Evolutionary conservation across 2,113 vertebrate species (phyloP).

Genomic region (Camelus dromedarius): DNA sequence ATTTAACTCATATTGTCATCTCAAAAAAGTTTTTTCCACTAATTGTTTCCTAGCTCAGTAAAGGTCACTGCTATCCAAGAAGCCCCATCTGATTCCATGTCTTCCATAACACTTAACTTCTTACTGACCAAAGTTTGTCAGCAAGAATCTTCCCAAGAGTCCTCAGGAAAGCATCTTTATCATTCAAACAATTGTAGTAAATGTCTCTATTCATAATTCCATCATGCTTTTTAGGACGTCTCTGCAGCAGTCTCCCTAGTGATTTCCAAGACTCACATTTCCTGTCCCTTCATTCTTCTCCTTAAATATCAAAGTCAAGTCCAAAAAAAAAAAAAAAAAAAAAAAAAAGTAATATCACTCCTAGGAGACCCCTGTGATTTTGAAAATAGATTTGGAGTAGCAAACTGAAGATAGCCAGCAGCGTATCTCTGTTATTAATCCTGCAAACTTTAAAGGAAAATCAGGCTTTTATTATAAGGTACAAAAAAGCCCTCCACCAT

Average conservation of each 20-base stretch:
- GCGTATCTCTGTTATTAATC: neutral
- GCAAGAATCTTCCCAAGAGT: neutral
- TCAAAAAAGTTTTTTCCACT: neutral
- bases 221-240: neutral
- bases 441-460: neutral
- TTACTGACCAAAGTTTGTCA: neutral
- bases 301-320: neutral
- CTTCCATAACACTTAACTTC: neutral
- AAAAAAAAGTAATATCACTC: neutral
- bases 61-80: neutral
- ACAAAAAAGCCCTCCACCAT: neutral
- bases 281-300: neutral
- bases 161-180: neutral
- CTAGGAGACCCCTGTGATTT: neutral
- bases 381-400: neutral
- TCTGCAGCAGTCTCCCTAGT: neutral
- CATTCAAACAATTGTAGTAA: neutral
- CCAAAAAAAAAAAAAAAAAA: rapidly evolving
- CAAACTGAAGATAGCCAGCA: neutral
- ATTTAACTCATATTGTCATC: neutral
- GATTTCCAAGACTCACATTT: neutral
- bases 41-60: neutral
- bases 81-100: neutral
- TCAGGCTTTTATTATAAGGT: neutral
- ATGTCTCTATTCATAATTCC: neutral